Base-by-base conservation (phyloP, 2,888 invertebrate genomes). In the Ephialtes manifestator region DNA sequence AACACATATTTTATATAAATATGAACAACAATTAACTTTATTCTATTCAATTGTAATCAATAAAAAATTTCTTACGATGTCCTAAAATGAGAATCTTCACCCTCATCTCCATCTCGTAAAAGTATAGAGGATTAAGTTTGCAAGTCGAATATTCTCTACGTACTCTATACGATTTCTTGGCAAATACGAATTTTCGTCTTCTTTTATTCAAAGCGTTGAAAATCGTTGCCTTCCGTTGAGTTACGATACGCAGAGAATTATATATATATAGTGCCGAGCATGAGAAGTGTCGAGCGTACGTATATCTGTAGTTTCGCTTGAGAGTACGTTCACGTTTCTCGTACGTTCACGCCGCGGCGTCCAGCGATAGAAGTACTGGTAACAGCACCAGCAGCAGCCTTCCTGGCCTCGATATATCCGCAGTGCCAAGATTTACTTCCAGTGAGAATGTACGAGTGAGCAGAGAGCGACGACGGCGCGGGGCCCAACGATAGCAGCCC, bases 341-440 rank as follows among this genome's bases (percentile, higher is more conserved):
- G 76, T 74, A 72, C 76, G 31, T 76, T 71, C 58, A 67, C 76
- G 18, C 31, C 68, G 31, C 28, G 63, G 43, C 65, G 70, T 80
- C 48, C 55, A 58, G 18, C 53, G 51, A 53, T 53, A 55, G 20
- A 24, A 55, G 55, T 20, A 35, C 35, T 35, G 11, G 24, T 20
- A 24, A 11, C 20, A 55, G 55, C 58, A 28, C 4, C 60, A 55
- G 55, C 55, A 55, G 55, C 55, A 24, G 60, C 60, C 4, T 48
- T 20, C 55, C 84, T 58, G 53, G 79, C 60, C 80, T 67, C 80
- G 80, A 84, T 76, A 84, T 84, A 80, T 72, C 76, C 71, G 84
- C 71, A 72, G 48, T 72, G 67, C 67, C 76, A 72, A 76, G 80
- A 84, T 80, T 80, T 80, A 84, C 80, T 68, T 71, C 51, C 67